Evolutionary conservation across 2,113 vertebrate species (phyloP), one percentile per base, ranked within the genome.

Genomic region (Leptobrachium leishanense): DNA sequence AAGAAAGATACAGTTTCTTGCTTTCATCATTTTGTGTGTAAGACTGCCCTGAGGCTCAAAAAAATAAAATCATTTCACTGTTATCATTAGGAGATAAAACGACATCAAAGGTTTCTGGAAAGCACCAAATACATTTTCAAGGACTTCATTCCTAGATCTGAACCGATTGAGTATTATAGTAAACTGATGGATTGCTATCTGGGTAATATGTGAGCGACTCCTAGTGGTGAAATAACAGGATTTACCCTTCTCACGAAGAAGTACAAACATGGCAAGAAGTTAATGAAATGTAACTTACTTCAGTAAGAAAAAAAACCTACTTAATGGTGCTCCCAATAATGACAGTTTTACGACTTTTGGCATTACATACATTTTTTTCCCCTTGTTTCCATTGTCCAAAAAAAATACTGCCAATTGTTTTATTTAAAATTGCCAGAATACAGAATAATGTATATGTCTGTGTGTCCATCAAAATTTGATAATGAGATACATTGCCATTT

Each of bases 181-280:
- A 76, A 81, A 84, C 75, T 84, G 75, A 75, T 31, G 20, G 84
- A 87, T 76, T 86, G 88, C 88, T 89, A 90, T 86, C 90, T 89
- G 87, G 87, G 85, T 50, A 50, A 50, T 50, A 50, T 50, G 46
- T 5, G 46, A 50, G 46, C 8, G 88, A 88, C 90, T 89, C 85
- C 90, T 89, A 87, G 87, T 86, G 90, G 83, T 55, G 0, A 0
- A 6, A n/a, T 13, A 11, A 46, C 13, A 77, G 66, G 13, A 43
- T 54, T 55, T 43, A 2, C 3, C 10, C 1, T n/a, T 40, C 64
- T 20, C 43, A 50, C 20, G 59, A 68, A 7, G 5, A 63, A 15
- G 11, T 31, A 54, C 69, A 31, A 31, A 31, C 64, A 67, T 13
- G 2, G 44, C 5, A 41, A 62, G 11, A n/a, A 68, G 57, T 31